These are phyloP conservation scores for Limnephilus rhombicus DNA, from an alignment of 2,888 invertebrate genomes.

Conservation along the genomic window DNA sequence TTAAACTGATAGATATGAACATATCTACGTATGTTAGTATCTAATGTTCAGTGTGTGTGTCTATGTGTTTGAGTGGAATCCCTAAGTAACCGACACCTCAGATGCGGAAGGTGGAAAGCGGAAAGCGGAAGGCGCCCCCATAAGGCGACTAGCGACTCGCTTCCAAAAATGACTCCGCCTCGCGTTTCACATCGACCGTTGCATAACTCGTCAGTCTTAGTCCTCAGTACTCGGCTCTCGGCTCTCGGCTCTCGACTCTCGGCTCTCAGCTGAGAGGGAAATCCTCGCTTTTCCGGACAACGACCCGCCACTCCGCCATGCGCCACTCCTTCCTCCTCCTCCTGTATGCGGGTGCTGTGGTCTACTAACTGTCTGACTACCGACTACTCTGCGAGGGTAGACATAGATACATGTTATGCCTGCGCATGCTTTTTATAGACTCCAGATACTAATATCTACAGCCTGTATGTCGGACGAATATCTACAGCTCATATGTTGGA, in stretches of 20 bases:
- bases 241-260: too few species aligned
- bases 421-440: too few species aligned
- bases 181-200: conserved; percentile 52
- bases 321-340: neutral
- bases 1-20: neutral
- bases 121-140: neutral
- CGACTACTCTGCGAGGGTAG: neutral
- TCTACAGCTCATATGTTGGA: too few species aligned
- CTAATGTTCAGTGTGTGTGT: neutral
- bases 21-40: neutral
- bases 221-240: neutral
- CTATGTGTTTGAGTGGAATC: neutral
- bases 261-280: neutral
- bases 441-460: too few species aligned
- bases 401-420: too few species aligned
- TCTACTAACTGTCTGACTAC: too few species aligned
- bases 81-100: conserved; percentile 24
- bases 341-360: neutral
- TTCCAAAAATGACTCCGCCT: conserved; percentile 61
- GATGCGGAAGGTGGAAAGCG: neutral
- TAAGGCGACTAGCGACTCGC: conserved; percentile 45
- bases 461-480: too few species aligned
- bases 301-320: neutral
- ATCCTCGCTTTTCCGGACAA: neutral
- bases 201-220: conserved; percentile 12